Percentiles rank a stretch among this genome's conserved stretches.
phyloP scores from a whole-genome alignment of 2,113 vertebrate species.

The Casuarius casuarius region DNA sequence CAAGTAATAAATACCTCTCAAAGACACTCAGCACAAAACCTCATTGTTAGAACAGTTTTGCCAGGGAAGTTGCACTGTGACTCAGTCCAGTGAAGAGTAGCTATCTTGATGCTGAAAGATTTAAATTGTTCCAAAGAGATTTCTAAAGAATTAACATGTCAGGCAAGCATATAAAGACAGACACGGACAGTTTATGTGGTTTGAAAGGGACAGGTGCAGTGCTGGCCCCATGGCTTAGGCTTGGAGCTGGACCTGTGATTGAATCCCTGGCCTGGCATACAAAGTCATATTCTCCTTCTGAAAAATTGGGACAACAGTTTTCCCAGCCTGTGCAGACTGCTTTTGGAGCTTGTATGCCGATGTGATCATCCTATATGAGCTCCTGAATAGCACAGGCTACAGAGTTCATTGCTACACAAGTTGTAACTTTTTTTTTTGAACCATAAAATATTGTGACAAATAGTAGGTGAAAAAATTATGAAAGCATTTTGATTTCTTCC shows the following conservation, averaged over 20 bases:
- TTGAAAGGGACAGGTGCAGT: constrained; percentile 13
- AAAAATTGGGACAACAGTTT: background rate
- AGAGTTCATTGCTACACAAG: background rate
- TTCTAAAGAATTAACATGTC: background rate
- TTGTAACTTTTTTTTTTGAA: background rate
- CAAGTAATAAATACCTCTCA: constrained; percentile 76
- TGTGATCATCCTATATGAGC: background rate
- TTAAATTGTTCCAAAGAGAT: constrained; percentile 59
- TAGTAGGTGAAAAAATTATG: background rate
- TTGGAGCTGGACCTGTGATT: background rate
- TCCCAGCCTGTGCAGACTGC: background rate
- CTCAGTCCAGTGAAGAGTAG: constrained; percentile 47
- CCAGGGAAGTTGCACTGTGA: constrained; percentile 81
- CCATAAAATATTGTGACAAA: background rate
- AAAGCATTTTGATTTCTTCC: background rate
- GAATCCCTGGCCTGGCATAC: background rate
- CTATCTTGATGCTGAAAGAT: constrained; percentile 75
- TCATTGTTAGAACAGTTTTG: constrained; percentile 80
- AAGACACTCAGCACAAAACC: constrained; percentile 80
- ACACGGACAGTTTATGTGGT: background rate
- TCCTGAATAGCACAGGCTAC: background rate
- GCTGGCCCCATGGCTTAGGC: background rate
- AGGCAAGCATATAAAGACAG: background rate
- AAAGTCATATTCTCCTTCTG: background rate
- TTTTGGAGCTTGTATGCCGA: background rate